phyloP scores from a whole-genome alignment of 1,140 invertebrate species.

The Drosophila fuyamai region DNA sequence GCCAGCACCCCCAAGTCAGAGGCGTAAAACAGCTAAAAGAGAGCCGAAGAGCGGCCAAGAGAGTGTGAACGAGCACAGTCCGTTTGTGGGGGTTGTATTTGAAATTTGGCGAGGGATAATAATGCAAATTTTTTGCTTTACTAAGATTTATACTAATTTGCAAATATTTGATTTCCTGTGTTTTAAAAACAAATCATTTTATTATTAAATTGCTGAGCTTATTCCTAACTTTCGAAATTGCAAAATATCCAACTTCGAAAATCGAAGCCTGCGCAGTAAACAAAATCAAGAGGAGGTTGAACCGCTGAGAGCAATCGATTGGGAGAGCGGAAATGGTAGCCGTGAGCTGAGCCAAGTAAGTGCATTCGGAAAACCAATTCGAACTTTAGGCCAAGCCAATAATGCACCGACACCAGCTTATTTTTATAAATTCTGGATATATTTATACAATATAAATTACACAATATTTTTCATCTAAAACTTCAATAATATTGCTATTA shows the following conservation, averaged over 20 bases:
- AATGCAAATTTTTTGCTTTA: background rate
- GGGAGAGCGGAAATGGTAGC: conserved; percentile 6
- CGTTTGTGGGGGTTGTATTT: background rate
- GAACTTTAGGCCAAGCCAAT: conserved; percentile 9
- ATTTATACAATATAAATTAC: no score
- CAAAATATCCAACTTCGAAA: conserved; percentile 9
- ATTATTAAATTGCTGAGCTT: background rate
- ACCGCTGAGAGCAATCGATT: background rate
- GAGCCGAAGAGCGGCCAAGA: conserved; percentile 8
- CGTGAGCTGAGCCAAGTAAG: background rate
- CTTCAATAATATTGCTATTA: no score
- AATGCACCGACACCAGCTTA: background rate
- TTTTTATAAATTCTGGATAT: no score
- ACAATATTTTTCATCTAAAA: no score
- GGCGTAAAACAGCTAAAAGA: conserved; percentile 4
- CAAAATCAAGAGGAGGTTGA: background rate
- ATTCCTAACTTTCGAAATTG: background rate
- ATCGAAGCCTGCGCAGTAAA: conserved; percentile 30
- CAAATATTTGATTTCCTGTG: no score
- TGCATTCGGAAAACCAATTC: conserved; percentile 59
- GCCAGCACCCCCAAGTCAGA: conserved; percentile 34
- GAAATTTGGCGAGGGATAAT: no score
- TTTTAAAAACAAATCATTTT: background rate
- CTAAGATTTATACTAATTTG: no score
- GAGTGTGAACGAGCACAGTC: background rate